phyloP scores from a whole-genome alignment of 2,797 vertebrate species.

The Notoglanidium macrostoma region DNA sequence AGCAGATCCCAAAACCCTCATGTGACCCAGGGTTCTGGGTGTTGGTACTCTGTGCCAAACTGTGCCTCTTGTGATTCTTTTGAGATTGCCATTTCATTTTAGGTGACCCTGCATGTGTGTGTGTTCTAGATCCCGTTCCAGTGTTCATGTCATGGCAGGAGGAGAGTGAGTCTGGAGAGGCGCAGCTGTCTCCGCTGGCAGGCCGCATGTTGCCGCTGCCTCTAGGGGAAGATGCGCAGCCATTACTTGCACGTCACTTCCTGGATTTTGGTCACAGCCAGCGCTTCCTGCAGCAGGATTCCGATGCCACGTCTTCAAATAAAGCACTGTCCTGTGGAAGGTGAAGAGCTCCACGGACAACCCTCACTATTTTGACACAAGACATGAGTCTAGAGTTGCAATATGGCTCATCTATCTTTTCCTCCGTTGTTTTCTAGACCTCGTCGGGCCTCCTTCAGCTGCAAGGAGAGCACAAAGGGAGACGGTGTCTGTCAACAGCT shows the following conservation, averaged over 20 bases:
- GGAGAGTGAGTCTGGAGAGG: conserved; percentile 91
- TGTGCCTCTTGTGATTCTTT: neutral
- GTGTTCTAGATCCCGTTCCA: conserved; percentile 86
- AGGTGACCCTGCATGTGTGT: conserved; percentile 4
- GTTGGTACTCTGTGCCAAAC: neutral
- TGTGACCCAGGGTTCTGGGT: neutral
- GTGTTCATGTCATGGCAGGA: conserved; percentile 96
- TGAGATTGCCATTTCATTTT: neutral
- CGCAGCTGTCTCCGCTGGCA: conserved; percentile 93
- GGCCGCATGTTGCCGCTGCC: conserved; percentile 90
- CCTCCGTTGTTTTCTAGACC: conserved; percentile 70
- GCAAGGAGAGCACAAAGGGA: conserved; percentile 87
- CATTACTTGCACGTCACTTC: conserved; percentile 85
- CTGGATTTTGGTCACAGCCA: conserved; percentile 94
- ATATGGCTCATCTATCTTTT: neutral
- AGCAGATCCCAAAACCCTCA: neutral
- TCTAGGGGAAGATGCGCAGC: conserved; percentile 85
- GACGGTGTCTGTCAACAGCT: conserved; percentile 90
- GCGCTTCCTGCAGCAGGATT: conserved; percentile 90
- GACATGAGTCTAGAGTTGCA: neutral
- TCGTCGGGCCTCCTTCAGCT: conserved; percentile 88
- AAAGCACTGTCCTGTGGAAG: conserved; percentile 86
- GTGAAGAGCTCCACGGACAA: conserved; percentile 63
- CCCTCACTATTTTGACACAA: neutral
- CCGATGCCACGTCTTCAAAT: conserved; percentile 82